Conservation (phyloP, 1,140 invertebrate genomes). For the Littorina saxatilis region DNA sequence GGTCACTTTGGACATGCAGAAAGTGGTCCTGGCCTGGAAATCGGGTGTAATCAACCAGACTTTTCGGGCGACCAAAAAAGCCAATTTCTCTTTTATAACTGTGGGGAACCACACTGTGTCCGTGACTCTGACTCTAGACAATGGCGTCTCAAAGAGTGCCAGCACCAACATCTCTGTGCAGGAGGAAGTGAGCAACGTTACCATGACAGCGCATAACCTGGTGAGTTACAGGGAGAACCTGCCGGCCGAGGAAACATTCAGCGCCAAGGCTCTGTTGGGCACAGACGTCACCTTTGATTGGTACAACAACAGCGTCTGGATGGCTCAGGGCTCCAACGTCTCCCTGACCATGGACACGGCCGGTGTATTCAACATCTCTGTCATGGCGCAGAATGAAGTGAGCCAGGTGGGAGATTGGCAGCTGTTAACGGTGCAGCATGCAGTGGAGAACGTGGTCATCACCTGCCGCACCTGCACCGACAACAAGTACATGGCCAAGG, state of each 20-base stretch:
- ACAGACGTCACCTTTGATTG: conserved; percentile 31
- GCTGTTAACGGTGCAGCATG: conserved; percentile 1
- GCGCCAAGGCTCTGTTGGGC: conserved; percentile 2
- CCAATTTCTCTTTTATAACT: neutral
- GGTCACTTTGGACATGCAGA: conserved; percentile 12
- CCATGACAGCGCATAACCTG: neutral
- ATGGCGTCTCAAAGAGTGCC: neutral
- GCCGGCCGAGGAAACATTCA: neutral
- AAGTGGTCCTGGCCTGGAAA: conserved; percentile 13
- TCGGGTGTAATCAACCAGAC: neutral
- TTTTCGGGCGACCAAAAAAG: neutral
- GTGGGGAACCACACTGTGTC: neutral
- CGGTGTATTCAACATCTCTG: conserved; percentile 24
- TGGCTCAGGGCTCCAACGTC: conserved; percentile 5
- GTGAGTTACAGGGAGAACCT: neutral
- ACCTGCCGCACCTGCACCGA: conserved; percentile 10
- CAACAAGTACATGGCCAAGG: conserved; percentile 1
- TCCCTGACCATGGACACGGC: neutral
- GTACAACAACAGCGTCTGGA: neutral
- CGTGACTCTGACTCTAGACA: neutral
- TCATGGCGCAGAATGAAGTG: conserved; percentile 19
- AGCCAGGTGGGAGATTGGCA: neutral
- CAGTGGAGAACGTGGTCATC: conserved; percentile 6
- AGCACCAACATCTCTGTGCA: neutral
- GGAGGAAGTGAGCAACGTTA: conserved; percentile 12